These are phyloP conservation scores for Chaenocephalus aceratus DNA, from an alignment of 2,113 vertebrate genomes.

Conservation along the genomic window DNA sequence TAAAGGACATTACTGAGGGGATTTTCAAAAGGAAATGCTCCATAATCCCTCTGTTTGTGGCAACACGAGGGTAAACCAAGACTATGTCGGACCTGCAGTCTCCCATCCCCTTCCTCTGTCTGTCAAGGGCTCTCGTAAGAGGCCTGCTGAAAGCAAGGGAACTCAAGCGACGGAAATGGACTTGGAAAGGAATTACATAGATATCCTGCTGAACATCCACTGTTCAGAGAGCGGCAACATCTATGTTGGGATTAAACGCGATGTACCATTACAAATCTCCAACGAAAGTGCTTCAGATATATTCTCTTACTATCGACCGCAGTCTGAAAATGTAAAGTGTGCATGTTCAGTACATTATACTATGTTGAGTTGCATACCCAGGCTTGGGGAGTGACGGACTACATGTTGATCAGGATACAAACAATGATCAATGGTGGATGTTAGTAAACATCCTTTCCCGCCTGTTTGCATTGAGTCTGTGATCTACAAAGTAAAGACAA, in stretches of 20 bases:
- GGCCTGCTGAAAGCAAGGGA: constrained; percentile 28
- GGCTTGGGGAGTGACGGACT: not conserved
- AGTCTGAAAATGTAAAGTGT: constrained; percentile 5
- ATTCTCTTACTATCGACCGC: constrained; percentile 11
- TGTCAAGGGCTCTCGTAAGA: constrained; percentile 56
- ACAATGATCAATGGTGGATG: constrained; percentile 16
- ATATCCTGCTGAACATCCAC: constrained; percentile 53
- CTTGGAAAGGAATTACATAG: constrained; percentile 54
- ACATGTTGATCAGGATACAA: not conserved
- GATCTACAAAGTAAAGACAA: constrained; percentile 37
- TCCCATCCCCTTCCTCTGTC: constrained; percentile 5
- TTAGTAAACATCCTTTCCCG: constrained; percentile 33
- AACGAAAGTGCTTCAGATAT: constrained; percentile 32
- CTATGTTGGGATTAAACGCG: constrained; percentile 60
- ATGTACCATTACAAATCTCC: constrained; percentile 72
- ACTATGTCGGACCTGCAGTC: constrained; percentile 36
- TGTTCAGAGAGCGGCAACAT: constrained; percentile 45
- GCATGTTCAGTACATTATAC: not conserved
- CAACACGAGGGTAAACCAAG: constrained; percentile 59
- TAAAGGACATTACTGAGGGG: constrained; percentile 52
- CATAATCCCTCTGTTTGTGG: constrained; percentile 72
- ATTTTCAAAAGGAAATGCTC: constrained; percentile 62
- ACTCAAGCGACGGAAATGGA: constrained; percentile 36
- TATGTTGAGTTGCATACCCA: constrained; percentile 21
- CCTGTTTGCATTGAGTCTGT: constrained; percentile 17